Conservation (phyloP, 2,888 invertebrate species). For the Drosophila conformis region DNA sequence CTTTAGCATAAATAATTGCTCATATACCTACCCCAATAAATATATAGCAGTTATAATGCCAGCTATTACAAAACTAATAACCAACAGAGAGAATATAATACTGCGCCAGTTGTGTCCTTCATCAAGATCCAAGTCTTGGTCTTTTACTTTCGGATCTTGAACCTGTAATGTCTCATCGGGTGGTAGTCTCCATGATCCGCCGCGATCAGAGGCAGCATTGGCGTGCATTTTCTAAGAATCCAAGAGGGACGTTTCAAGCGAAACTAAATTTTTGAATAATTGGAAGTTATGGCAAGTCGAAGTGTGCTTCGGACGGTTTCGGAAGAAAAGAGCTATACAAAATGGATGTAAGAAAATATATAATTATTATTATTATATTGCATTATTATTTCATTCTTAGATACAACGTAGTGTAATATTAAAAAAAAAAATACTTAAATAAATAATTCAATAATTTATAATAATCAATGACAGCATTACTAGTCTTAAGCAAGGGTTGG, state of each 20-base stretch:
- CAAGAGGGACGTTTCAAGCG: slow-evolving; percentile 24
- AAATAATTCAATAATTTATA: not conserved
- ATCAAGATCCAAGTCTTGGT: slow-evolving; percentile 91
- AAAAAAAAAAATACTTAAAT: not conserved
- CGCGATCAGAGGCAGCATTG: slow-evolving; percentile 94
- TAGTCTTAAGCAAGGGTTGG: not conserved
- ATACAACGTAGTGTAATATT: too few species aligned
- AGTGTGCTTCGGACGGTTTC: slow-evolving; percentile 55
- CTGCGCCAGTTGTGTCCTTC: slow-evolving; percentile 96
- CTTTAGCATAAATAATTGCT: not conserved
- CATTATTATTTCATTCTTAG: not conserved
- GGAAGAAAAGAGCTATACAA: slow-evolving; percentile 49
- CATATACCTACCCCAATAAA: slow-evolving; percentile 89
- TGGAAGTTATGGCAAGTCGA: slow-evolving; percentile 46
- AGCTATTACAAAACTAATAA: slow-evolving; percentile 94
- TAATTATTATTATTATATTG: not conserved
- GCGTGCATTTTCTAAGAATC: slow-evolving; percentile 89
- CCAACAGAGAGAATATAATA: slow-evolving; percentile 93
- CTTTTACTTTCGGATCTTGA: slow-evolving; percentile 94
- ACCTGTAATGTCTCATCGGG: slow-evolving; percentile 96
- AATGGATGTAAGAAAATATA: not conserved
- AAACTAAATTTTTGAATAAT: slow-evolving; percentile 33
- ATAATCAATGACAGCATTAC: not conserved
- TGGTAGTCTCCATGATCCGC: slow-evolving; percentile 94
- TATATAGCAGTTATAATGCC: slow-evolving; percentile 95